Evolutionary conservation across 2,888 invertebrate genomes (phyloP).

Genomic region (Chrysotoxum bicinctum): DNA sequence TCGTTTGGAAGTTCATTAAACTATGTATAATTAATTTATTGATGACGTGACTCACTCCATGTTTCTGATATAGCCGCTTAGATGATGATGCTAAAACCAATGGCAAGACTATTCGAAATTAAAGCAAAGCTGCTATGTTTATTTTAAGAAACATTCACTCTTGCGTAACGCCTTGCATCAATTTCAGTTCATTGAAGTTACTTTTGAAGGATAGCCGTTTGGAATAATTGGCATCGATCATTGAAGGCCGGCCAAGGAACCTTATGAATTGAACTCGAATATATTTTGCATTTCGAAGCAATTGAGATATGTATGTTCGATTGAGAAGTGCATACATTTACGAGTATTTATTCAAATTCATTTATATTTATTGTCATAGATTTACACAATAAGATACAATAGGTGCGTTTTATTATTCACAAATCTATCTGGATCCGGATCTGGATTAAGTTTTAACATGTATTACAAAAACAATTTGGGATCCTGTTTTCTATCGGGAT

Average conservation of each 20-base stretch:
- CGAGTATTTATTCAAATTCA: too few species aligned
- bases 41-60: constrained; percentile 12
- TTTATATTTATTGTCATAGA: too few species aligned
- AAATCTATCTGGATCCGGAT: too few species aligned
- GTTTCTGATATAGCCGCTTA: neutral
- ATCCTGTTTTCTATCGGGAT: too few species aligned
- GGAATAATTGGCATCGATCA: neutral
- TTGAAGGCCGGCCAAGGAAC: constrained; percentile 9
- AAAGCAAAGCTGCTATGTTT: neutral
- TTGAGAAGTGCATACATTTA: too few species aligned
- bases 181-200: neutral
- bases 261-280: neutral
- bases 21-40: neutral
- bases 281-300: neutral
- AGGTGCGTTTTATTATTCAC: too few species aligned
- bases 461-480: too few species aligned
- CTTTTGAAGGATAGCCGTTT: constrained; percentile 14
- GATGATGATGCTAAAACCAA: neutral
- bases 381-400: too few species aligned
- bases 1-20: constrained; percentile 4
- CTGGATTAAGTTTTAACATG: too few species aligned
- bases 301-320: neutral
- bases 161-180: constrained; percentile 14
- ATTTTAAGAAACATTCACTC: constrained; percentile 3
- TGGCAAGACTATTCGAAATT: neutral